Evolutionary conservation across 2,797 vertebrate species (phyloP).

Genomic region (Betta splendens): DNA sequence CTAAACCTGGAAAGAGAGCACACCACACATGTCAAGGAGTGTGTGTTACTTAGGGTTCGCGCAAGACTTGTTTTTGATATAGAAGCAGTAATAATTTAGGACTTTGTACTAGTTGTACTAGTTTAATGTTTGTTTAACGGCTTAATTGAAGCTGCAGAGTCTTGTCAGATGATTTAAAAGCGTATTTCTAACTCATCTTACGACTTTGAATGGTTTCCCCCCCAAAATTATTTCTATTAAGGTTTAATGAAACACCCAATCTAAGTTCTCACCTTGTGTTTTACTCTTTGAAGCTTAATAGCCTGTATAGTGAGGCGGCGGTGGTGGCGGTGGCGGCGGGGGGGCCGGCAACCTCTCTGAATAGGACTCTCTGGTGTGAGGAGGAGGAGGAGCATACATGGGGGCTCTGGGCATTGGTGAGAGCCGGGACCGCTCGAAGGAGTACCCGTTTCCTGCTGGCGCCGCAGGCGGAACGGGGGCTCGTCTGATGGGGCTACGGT

Average conservation of each 20-base stretch:
- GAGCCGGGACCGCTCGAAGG: slow-evolving; percentile 89
- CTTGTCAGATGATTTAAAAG: slow-evolving; percentile 37
- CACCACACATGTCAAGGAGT: slow-evolving; percentile 84
- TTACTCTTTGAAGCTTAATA: slow-evolving; percentile 68
- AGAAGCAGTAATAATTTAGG: slow-evolving; percentile 51
- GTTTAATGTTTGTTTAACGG: slow-evolving; percentile 19
- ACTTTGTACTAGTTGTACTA: too few relatives aligned
- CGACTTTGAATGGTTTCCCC: neutral
- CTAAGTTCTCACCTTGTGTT: slow-evolving; percentile 71
- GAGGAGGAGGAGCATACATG: slow-evolving; percentile 84
- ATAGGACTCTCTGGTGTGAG: slow-evolving; percentile 85
- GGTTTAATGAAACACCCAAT: neutral
- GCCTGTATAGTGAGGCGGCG: slow-evolving; percentile 73
- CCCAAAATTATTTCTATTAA: slow-evolving; percentile 5
- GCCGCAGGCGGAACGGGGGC: slow-evolving; percentile 71
- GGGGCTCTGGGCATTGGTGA: slow-evolving; percentile 86
- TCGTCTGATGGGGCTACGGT: slow-evolving; percentile 91
- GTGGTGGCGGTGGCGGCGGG: too few relatives aligned
- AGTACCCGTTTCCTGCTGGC: slow-evolving; percentile 87
- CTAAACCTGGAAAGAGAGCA: slow-evolving; percentile 89
- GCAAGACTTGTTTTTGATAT: slow-evolving; percentile 58
- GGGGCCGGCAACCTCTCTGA: slow-evolving; percentile 78
- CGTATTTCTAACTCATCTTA: slow-evolving; percentile 15
- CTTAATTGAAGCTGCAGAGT: slow-evolving; percentile 22
- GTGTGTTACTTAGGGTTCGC: slow-evolving; percentile 61